phyloP scores from a whole-genome alignment of 2,797 vertebrate species.

The Gymnothorax reevesii region DNA sequence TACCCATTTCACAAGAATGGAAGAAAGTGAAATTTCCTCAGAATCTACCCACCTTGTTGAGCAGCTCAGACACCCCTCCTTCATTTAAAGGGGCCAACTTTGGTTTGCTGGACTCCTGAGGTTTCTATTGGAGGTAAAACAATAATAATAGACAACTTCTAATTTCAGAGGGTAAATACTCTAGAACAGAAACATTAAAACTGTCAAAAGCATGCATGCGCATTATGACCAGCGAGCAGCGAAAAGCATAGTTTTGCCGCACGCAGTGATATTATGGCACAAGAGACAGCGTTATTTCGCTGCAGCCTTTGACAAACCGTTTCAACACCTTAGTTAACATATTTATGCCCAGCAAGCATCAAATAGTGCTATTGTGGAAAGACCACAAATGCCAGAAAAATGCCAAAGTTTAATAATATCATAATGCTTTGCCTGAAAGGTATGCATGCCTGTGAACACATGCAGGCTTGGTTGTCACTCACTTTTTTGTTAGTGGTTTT shows the following conservation, averaged over 20 bases:
- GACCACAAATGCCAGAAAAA: background rate
- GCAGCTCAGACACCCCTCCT: constrained; percentile 85
- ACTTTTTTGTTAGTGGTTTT: constrained; percentile 82
- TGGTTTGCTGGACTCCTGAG: constrained; percentile 78
- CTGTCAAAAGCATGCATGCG: background rate
- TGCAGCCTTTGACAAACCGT: background rate
- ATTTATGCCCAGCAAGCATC: background rate
- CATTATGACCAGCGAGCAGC: background rate
- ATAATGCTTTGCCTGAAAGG: background rate
- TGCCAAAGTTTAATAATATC: background rate
- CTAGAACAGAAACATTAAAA: too few relatives aligned
- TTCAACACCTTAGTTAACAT: background rate
- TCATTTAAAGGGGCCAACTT: constrained; percentile 92
- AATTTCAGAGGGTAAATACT: background rate
- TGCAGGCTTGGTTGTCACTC: constrained; percentile 30
- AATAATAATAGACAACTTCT: background rate
- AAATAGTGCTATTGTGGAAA: background rate
- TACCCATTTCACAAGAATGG: background rate
- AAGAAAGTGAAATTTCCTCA: background rate
- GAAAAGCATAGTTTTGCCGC: background rate
- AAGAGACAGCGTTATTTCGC: background rate
- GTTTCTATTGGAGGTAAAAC: constrained; percentile 62
- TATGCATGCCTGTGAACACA: background rate
- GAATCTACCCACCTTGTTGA: constrained; percentile 81
- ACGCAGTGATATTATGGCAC: background rate